phyloP scores from a whole-genome alignment of 1,140 invertebrate genomes.

The Pseudoatta argentina region DNA sequence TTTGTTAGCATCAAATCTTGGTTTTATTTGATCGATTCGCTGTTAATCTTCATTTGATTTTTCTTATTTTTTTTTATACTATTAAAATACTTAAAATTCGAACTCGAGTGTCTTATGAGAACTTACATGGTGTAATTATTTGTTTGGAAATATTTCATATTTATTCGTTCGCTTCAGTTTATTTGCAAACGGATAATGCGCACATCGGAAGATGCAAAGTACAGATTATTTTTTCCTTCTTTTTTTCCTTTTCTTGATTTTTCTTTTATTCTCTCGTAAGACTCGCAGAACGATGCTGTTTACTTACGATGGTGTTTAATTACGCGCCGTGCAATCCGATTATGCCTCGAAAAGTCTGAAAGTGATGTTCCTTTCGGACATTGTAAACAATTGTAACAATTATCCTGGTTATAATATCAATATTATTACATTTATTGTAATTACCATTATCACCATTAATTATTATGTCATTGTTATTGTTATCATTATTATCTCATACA shows the following conservation, averaged over 20 bases:
- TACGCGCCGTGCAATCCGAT: conserved; percentile 47
- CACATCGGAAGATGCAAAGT: conserved; percentile 25
- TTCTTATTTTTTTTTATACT: neutral
- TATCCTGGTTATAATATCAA: conserved; percentile 77
- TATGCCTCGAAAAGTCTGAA: conserved; percentile 67
- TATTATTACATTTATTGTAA: conserved; percentile 75
- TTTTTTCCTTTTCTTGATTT: neutral
- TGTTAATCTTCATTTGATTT: neutral
- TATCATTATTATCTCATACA: conserved; percentile 61
- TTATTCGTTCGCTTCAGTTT: neutral
- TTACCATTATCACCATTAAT: conserved; percentile 66
- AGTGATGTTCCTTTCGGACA: conserved; percentile 69
- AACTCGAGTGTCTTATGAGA: neutral
- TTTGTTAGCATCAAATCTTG: neutral
- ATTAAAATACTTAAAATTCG: neutral
- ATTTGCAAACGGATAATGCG: neutral
- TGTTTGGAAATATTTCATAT: neutral
- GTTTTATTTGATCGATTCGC: neutral
- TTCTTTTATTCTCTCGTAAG: neutral
- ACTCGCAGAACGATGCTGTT: neutral
- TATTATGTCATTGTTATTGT: conserved; percentile 64
- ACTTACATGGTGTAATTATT: neutral
- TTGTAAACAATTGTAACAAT: conserved; percentile 71
- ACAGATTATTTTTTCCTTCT: neutral
- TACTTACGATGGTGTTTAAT: neutral